Conservation (phyloP, 2,888 invertebrate species). For the Rhaphigaster nebulosa region DNA sequence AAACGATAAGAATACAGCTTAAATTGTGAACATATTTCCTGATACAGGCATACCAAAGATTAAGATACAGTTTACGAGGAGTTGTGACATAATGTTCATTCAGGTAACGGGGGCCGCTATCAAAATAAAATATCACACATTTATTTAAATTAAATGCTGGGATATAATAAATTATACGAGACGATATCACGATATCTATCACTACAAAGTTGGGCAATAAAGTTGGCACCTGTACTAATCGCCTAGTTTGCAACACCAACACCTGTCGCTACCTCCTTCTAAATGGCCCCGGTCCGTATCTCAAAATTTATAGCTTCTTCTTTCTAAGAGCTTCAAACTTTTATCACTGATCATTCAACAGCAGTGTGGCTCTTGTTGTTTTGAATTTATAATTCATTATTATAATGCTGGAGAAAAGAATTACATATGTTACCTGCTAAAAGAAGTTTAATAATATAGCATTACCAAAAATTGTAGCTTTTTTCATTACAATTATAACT, state of each 20-base stretch:
- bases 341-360: not conserved
- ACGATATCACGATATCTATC: not conserved
- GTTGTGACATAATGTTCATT: not conserved
- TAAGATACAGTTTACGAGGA: not conserved
- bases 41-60: not conserved
- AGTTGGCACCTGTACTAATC: not conserved
- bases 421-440: no score
- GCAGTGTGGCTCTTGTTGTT: not conserved
- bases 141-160: not conserved
- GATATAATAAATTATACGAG: not conserved
- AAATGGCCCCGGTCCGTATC: not conserved
- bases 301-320: not conserved
- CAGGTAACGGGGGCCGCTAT: no score
- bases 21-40: not conserved
- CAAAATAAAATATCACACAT: not conserved
- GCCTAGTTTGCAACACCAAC: constrained; percentile 4
- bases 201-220: constrained; percentile 24
- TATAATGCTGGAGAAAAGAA: not conserved
- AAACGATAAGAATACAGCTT: not conserved
- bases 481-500: no score
- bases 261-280: not conserved
- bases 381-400: not conserved
- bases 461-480: no score
- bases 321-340: not conserved
- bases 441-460: no score